A percentile compares a stretch with the other conserved stretches of the same genome.
Conservation (phyloP, 2,797 vertebrate genomes). For the Mus caroli region DNA sequence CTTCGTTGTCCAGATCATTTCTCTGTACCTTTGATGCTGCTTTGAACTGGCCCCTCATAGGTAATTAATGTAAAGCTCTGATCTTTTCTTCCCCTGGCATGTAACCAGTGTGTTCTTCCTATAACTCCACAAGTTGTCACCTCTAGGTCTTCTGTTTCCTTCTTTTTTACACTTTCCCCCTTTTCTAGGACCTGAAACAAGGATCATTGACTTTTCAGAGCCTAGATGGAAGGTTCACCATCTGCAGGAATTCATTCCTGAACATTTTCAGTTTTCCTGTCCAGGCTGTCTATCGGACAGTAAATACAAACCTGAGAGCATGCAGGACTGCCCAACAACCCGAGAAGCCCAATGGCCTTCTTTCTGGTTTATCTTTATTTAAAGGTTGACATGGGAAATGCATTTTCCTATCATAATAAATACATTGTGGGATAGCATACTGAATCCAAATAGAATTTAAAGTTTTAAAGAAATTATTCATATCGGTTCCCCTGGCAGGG, state of each 20-base stretch:
- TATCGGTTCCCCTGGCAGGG: not conserved
- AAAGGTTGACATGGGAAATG: not conserved
- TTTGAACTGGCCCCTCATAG: not conserved
- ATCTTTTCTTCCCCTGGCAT: not conserved
- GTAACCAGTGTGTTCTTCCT: not conserved
- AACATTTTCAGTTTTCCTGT: not conserved
- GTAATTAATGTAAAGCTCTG: fast-evolving
- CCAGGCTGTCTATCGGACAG: not conserved
- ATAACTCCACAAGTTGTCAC: not conserved
- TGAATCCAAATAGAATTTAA: not conserved
- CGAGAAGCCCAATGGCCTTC: not conserved
- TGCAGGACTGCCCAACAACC: not conserved
- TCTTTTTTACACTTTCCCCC: not conserved
- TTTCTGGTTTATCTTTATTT: not conserved
- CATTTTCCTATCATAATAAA: not conserved
- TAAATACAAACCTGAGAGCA: not conserved
- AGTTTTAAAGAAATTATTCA: not conserved
- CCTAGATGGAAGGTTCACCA: not conserved
- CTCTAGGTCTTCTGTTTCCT: not conserved
- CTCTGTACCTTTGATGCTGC: not conserved
- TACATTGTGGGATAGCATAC: not conserved
- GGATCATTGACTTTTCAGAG: not conserved
- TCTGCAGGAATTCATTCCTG: not conserved
- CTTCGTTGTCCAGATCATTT: not conserved
- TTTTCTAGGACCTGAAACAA: not conserved